Percentiles rank a stretch among this genome's conserved stretches.
Evolutionary conservation across 1,140 invertebrate species (phyloP).

Genomic region (Drosophila guanche): DNA sequence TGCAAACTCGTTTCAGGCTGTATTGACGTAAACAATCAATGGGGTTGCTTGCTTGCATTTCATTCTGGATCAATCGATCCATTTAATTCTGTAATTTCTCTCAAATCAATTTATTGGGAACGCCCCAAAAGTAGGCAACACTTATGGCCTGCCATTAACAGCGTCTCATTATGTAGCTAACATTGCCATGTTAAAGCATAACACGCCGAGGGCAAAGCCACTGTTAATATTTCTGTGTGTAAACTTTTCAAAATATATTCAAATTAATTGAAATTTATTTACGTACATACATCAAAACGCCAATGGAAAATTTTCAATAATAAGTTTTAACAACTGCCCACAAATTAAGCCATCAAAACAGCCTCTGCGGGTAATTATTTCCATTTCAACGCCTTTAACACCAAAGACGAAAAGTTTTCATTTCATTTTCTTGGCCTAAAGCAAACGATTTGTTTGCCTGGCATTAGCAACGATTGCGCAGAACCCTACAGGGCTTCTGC

Average conservation of each 20-base stretch:
- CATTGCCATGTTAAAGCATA: conserved; percentile 11
- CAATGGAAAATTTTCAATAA: conserved; percentile 16
- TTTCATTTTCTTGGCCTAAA: conserved; percentile 31
- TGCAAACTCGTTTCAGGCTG: neutral
- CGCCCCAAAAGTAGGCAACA: conserved; percentile 28
- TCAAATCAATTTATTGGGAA: neutral
- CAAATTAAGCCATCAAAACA: conserved; percentile 54
- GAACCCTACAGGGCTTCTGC: conserved; percentile 37
- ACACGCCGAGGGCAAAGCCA: neutral
- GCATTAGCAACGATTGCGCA: conserved; percentile 33
- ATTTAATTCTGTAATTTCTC: neutral
- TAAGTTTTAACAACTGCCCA: conserved; percentile 7
- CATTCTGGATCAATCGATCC: too few species aligned
- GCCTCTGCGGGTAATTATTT: conserved; percentile 76
- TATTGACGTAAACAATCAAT: neutral
- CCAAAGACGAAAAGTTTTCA: conserved; percentile 45
- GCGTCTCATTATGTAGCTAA: conserved; percentile 12
- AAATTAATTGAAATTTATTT: conserved; percentile 23
- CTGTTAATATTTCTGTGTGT: too few species aligned
- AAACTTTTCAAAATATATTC: neutral
- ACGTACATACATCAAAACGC: conserved; percentile 1
- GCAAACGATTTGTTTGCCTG: conserved; percentile 51
- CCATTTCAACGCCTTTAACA: conserved; percentile 61
- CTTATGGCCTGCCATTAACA: neutral
- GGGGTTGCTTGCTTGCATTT: too few species aligned